Conservation (phyloP, 2,888 invertebrate species). For the Drosophila seclusa region DNA sequence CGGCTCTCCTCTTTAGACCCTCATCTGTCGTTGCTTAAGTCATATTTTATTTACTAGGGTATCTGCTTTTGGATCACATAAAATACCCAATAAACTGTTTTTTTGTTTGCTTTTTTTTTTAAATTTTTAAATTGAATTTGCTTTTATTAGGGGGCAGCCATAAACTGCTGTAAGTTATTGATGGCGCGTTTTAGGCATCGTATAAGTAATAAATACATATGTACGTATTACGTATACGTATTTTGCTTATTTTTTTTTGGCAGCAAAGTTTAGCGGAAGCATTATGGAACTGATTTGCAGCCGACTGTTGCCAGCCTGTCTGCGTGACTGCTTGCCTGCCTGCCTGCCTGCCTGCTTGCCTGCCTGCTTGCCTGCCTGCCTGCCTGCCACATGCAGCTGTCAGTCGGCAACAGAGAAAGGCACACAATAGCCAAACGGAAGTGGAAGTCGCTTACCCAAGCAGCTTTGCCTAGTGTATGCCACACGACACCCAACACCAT, state of each 20-base stretch:
- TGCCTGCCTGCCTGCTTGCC: not conserved
- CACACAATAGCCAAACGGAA: slow-evolving; percentile 59
- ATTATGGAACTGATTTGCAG: slow-evolving; percentile 63
- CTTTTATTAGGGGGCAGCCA: slow-evolving; percentile 27
- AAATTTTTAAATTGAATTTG: slow-evolving; percentile 57
- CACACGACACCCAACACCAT: not conserved
- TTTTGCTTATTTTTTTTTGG: slow-evolving; percentile 1
- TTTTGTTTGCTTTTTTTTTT: slow-evolving; percentile 2
- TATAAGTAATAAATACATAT: slow-evolving; percentile 57
- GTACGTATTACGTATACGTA: slow-evolving; percentile 12
- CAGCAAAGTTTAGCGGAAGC: slow-evolving; percentile 55
- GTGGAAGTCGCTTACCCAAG: slow-evolving; percentile 62
- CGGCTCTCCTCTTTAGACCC: not conserved
- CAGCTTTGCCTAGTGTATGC: slow-evolving; percentile 31
- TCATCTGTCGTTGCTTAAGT: not conserved
- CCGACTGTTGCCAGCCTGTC: slow-evolving; percentile 10
- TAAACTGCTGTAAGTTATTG: slow-evolving; percentile 66
- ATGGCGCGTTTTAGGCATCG: slow-evolving; percentile 60
- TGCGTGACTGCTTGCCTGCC: not conserved
- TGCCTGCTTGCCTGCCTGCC: slow-evolving; percentile 5
- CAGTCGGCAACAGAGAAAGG: slow-evolving; percentile 31
- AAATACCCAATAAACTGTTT: not conserved
- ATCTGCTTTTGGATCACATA: not conserved
- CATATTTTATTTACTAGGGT: not conserved
- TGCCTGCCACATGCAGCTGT: slow-evolving; percentile 75